A percentile compares a stretch with the other conserved stretches of the same genome.
These are phyloP conservation scores for Suricata suricatta DNA, from an alignment of 2,113 vertebrate species.

Conservation along the genomic window DNA sequence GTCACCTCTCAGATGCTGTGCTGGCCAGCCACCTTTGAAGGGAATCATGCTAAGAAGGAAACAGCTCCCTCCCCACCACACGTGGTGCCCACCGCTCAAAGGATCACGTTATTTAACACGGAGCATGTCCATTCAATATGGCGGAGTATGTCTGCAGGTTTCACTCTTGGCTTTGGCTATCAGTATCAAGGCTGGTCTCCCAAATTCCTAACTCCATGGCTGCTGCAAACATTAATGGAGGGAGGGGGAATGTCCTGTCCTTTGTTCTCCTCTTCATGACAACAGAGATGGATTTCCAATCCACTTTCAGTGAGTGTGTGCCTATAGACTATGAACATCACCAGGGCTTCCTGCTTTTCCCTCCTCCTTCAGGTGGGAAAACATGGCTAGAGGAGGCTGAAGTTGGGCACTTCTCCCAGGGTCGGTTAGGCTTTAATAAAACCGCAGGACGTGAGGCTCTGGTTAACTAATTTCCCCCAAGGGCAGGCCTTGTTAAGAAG, in stretches of 20 bases:
- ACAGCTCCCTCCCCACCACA: background rate
- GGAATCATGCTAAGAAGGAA: background rate
- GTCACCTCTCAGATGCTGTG: background rate
- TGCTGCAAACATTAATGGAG: background rate
- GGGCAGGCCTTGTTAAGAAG: background rate
- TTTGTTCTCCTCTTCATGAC: background rate
- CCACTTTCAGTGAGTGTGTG: background rate
- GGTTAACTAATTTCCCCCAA: background rate
- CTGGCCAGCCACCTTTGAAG: background rate
- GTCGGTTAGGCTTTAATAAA: background rate
- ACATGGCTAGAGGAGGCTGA: background rate
- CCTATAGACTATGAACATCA: background rate
- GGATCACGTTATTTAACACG: background rate
- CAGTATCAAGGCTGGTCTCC: background rate
- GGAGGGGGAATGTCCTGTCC: rapidly evolving
- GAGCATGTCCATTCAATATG: rapidly evolving
- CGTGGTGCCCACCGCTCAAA: background rate
- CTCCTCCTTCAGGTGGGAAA: background rate
- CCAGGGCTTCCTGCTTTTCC: background rate
- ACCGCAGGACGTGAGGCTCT: background rate
- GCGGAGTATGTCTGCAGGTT: rapidly evolving
- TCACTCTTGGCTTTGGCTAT: background rate
- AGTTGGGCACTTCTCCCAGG: background rate
- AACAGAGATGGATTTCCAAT: background rate
- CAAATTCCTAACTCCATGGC: background rate